Evolutionary conservation across 2,888 invertebrate genomes (phyloP).

Genomic region (Cartodere bifasciata): DNA sequence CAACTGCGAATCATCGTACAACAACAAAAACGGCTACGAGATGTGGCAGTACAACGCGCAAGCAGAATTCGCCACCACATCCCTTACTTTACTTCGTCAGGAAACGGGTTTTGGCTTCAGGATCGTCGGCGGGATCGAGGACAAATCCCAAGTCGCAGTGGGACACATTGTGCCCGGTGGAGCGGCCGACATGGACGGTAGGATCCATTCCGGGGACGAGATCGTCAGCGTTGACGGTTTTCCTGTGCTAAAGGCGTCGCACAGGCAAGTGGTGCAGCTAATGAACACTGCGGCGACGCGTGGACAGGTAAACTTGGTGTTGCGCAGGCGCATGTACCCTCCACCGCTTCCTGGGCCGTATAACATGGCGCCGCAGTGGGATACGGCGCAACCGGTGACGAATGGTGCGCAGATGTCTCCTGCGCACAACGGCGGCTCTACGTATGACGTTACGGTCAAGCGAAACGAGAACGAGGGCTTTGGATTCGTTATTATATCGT

Average conservation of each 20-base stretch:
- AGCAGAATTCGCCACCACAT: constrained; percentile 29
- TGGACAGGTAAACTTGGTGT: constrained; percentile 73
- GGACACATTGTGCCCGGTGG: constrained; percentile 96
- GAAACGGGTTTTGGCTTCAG: constrained; percentile 95
- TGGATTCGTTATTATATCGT: constrained; percentile 97
- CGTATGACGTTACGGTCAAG: constrained; percentile 86
- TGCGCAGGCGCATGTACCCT: constrained; percentile 44
- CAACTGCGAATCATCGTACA: constrained; percentile 17
- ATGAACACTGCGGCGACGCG: constrained; percentile 81
- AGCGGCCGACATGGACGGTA: constrained; percentile 82
- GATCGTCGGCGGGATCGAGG: constrained; percentile 95
- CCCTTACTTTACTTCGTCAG: constrained; percentile 71
- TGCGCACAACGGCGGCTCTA: constrained; percentile 39
- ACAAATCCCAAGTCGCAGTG: constrained; percentile 90
- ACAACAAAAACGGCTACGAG: constrained; percentile 21
- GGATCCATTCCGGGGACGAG: constrained; percentile 85
- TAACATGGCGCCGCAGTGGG: constrained; percentile 16
- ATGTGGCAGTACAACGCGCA: constrained; percentile 21
- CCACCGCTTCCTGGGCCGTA: constrained; percentile 17
- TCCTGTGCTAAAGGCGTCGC: constrained; percentile 60
- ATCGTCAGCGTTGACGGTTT: constrained; percentile 84
- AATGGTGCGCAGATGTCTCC: constrained; percentile 14
- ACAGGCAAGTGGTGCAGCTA: constrained; percentile 84
- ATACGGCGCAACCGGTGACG: constrained; percentile 12
- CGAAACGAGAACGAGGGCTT: constrained; percentile 92